Conservation (phyloP, 2,113 vertebrate genomes). For the Oreochromis tanganicae region DNA sequence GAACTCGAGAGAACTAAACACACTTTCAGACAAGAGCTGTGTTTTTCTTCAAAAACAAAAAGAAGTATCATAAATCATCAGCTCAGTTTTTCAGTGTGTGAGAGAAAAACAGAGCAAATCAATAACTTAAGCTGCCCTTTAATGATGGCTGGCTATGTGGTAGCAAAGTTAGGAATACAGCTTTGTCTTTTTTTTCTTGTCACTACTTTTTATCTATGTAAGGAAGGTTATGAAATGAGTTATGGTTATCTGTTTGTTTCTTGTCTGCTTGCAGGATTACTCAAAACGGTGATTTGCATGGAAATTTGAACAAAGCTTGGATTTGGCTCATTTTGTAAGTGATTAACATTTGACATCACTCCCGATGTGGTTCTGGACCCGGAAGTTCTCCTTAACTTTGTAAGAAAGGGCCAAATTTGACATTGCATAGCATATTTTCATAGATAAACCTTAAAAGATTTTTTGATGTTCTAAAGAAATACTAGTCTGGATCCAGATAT, state of each 20-base stretch:
- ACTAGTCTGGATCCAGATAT: neutral
- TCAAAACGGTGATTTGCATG: neutral
- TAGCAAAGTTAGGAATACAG: neutral
- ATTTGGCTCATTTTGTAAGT: neutral
- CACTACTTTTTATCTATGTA: neutral
- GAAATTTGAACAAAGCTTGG: neutral
- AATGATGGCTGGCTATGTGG: neutral
- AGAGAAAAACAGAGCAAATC: neutral
- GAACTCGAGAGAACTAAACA: neutral
- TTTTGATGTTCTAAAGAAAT: neutral
- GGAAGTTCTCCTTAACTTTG: neutral
- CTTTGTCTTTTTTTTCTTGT: neutral
- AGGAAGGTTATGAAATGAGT: neutral
- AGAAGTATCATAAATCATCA: neutral
- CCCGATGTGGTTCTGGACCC: neutral
- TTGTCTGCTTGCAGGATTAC: neutral
- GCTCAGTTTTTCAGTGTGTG: neutral
- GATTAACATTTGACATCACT: neutral
- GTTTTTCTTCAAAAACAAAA: neutral
- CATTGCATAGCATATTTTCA: neutral
- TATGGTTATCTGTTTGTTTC: neutral
- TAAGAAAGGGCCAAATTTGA: neutral
- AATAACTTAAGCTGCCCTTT: neutral
- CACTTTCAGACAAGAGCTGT: neutral
- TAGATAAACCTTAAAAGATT: neutral